These are phyloP conservation scores for Leptinotarsa undecemlineata DNA, from an alignment of 1,140 invertebrate species.

Conservation along the genomic window DNA sequence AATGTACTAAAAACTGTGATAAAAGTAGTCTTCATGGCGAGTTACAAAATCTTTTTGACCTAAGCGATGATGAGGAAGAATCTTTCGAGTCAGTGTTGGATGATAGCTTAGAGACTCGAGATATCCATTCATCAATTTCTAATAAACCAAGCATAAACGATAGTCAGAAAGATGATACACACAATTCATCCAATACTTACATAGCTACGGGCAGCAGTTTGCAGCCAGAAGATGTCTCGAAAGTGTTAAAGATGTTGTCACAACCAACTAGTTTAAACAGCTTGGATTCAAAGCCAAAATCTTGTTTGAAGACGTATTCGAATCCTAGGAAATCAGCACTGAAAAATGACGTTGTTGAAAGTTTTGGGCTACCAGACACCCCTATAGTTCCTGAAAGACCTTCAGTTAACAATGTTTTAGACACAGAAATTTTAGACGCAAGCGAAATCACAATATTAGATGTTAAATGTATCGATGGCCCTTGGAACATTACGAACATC, in stretches of 20 bases:
- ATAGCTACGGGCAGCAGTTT: conserved; percentile 4
- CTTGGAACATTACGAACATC: not conserved
- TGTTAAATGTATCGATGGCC: conserved; percentile 10
- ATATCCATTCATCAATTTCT: not conserved
- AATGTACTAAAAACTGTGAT: not conserved
- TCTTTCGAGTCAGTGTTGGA: not conserved
- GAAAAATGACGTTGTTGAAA: conserved; percentile 36
- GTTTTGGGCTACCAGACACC: conserved; percentile 44
- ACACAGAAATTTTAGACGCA: conserved; percentile 5
- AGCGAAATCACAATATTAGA: conserved; percentile 15
- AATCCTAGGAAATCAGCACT: conserved; percentile 38
- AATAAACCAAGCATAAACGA: not conserved
- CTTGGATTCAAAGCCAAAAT: conserved; percentile 27
- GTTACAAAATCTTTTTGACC: not conserved
- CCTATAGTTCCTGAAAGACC: conserved; percentile 38
- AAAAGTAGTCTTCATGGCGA: not conserved
- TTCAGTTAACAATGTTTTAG: conserved; percentile 6
- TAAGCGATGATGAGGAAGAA: not conserved
- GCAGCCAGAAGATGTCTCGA: conserved; percentile 33
- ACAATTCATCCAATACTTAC: not conserved
- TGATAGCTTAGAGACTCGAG: not conserved
- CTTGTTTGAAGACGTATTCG: conserved; percentile 39
- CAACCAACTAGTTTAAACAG: conserved; percentile 24
- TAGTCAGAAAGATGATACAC: too few species aligned
- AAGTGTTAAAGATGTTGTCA: conserved; percentile 42